Conservation (phyloP, 2,113 vertebrate genomes). For the Melanostigma gelatinosum region DNA sequence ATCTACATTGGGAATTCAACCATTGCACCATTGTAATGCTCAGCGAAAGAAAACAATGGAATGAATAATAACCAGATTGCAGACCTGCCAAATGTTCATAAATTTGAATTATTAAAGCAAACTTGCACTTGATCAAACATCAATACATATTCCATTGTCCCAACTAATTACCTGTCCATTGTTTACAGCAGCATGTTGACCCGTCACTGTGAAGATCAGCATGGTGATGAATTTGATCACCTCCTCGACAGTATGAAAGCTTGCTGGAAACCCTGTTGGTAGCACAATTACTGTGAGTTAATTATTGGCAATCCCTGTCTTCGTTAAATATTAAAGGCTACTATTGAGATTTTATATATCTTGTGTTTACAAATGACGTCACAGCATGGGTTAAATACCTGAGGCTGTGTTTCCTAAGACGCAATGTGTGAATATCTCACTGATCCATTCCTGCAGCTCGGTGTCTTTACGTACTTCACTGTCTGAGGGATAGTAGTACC, state of each 20-base stretch:
- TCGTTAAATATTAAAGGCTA: not conserved
- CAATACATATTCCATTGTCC: not conserved
- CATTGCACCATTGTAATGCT: not conserved
- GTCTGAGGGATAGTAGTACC: conserved; percentile 67
- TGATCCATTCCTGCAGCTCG: conserved; percentile 86
- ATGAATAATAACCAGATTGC: not conserved
- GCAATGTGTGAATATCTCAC: conserved; percentile 83
- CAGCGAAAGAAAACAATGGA: not conserved
- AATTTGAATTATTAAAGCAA: not conserved
- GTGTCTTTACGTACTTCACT: conserved; percentile 69
- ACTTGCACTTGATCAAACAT: not conserved
- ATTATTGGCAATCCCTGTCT: not conserved
- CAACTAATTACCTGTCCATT: conserved; percentile 65
- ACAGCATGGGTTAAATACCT: not conserved
- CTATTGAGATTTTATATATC: not conserved
- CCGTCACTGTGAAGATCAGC: conserved; percentile 72
- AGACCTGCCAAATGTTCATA: not conserved
- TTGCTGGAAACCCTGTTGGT: conserved; percentile 59
- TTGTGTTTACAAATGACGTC: not conserved
- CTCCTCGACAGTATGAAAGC: conserved; percentile 45
- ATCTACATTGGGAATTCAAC: not conserved
- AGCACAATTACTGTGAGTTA: not conserved
- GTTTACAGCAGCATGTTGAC: conserved; percentile 71
- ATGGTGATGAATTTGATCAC: conserved; percentile 76
- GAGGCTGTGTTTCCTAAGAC: conserved; percentile 62